These are phyloP conservation scores for Odontocolon sp. DNA, from an alignment of 2,888 invertebrate genomes.

Conservation along the genomic window DNA sequence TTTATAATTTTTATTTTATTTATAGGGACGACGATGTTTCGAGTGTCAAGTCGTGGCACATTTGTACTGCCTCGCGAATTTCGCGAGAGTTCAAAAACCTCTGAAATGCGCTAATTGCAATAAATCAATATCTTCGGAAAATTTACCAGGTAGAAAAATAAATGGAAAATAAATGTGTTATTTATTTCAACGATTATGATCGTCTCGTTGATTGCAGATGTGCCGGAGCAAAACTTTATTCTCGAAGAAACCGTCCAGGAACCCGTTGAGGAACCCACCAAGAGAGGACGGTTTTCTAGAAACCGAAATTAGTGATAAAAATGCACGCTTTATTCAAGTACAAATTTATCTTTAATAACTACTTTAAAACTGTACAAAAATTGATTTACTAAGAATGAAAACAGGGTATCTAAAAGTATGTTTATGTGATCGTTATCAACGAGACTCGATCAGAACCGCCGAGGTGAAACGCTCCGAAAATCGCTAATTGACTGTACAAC, in stretches of 20 bases:
- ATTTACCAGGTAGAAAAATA: conserved; percentile 60
- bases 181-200: background rate
- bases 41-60: conserved; percentile 66
- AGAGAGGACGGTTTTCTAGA: no score
- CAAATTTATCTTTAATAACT: no score
- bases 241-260: no score
- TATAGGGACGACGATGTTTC: conserved; percentile 67
- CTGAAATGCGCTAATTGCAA: conserved; percentile 69
- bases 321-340: no score
- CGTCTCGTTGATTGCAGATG: background rate
- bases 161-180: background rate
- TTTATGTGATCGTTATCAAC: no score
- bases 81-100: conserved; percentile 49
- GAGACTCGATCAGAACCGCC: conserved; percentile 27
- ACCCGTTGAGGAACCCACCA: no score
- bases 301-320: no score
- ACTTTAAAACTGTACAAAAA: no score
- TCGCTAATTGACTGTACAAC: background rate
- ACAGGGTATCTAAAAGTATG: no score
- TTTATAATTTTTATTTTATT: background rate
- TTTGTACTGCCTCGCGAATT: conserved; percentile 67
- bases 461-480: background rate
- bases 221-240: background rate
- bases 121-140: conserved; percentile 32
- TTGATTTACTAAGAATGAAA: no score